Evolutionary conservation across 2,113 vertebrate species (phyloP).

Genomic region (Sprattus sprattus): DNA sequence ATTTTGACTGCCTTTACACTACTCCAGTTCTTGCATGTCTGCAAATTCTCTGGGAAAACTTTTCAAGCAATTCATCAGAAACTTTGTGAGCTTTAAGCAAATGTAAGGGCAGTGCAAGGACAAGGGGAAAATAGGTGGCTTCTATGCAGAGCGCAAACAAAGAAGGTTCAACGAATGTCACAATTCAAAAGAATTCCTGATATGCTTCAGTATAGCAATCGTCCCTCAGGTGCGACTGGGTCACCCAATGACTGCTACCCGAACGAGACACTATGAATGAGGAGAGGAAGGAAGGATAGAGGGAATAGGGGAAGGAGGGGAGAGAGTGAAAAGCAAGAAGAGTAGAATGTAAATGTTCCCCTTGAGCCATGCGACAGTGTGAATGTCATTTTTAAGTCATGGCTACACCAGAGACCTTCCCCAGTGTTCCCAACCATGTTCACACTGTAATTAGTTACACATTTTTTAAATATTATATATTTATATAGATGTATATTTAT

Average conservation of each 20-base stretch:
- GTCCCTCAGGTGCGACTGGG: slow-evolving; percentile 47
- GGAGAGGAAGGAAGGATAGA: slow-evolving; percentile 46
- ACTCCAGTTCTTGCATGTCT: not conserved
- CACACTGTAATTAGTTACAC: not conserved
- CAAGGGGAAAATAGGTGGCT: slow-evolving; percentile 47
- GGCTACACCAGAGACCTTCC: not conserved
- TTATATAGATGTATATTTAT: no score
- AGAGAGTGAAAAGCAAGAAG: not conserved
- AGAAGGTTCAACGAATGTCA: slow-evolving; percentile 57
- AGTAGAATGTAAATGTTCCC: slow-evolving; percentile 6
- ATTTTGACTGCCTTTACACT: no score
- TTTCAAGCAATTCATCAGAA: slow-evolving; percentile 7
- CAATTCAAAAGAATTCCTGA: slow-evolving; percentile 58
- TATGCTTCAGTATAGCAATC: slow-evolving; percentile 47
- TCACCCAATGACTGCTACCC: slow-evolving; percentile 40
- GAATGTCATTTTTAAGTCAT: slow-evolving; percentile 21
- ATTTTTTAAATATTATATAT: not conserved
- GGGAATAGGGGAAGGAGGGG: not conserved
- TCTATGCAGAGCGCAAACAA: slow-evolving; percentile 51
- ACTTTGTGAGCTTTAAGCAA: slow-evolving; percentile 49
- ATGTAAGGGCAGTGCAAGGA: slow-evolving; percentile 54
- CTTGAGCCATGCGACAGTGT: not conserved
- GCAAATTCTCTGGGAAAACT: not conserved
- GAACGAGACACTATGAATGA: slow-evolving; percentile 47
- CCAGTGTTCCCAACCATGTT: not conserved